Percentiles rank a stretch among this genome's conserved stretches.
Conservation (phyloP, 2,888 invertebrate species). For the Chalcis sispes region DNA sequence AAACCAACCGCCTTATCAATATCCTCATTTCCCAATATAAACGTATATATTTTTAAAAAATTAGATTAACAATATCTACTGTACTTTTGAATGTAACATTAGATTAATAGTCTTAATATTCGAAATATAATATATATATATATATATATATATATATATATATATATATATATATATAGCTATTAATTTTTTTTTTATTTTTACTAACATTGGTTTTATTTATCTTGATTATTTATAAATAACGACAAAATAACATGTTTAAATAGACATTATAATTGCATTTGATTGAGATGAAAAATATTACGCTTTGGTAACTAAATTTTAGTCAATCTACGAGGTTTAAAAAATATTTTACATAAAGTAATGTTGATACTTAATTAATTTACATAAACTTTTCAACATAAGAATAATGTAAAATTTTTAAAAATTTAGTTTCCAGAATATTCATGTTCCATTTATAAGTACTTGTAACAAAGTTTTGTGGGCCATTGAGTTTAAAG, state of each 20-base stretch:
- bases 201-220: no score
- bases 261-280: neutral
- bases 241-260: neutral
- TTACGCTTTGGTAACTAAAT: neutral
- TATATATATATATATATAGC: no score
- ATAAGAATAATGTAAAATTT: neutral
- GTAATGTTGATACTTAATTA: neutral
- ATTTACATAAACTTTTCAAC: neutral
- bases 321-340: neutral
- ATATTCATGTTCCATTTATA: neutral
- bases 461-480: neutral
- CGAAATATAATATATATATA: no score
- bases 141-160: no score
- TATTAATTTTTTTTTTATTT: neutral
- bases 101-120: neutral
- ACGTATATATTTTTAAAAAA: conserved; percentile 25
- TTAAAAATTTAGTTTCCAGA: no score
- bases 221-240: no score
- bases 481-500: no score
- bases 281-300: neutral
- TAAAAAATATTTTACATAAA: neutral
- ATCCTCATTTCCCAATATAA: conserved; percentile 11
- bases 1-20: conserved; percentile 17
- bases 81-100: neutral
- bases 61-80: conserved; percentile 17